phyloP scores from a whole-genome alignment of 2,113 vertebrate genomes.

The Bostrychus sinensis region DNA sequence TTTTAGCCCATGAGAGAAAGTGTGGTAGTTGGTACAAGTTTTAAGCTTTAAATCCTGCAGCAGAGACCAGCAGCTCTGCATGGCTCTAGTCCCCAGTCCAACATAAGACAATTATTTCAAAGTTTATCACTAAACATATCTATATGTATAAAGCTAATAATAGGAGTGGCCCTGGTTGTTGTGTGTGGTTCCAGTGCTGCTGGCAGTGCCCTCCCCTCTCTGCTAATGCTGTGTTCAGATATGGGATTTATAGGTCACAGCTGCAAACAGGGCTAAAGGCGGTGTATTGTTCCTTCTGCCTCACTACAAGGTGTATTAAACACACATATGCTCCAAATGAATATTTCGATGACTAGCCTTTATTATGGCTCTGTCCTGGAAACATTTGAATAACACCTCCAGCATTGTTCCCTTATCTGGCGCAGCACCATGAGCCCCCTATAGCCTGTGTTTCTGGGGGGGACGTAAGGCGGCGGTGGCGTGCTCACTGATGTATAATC shows the following conservation, averaged over 20 bases:
- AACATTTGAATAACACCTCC: conserved; percentile 77
- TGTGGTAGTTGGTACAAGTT: too few species aligned
- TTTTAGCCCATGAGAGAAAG: too few species aligned
- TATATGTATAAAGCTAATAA: neutral
- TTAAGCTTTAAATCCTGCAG: too few species aligned
- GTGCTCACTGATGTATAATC: conserved; percentile 76
- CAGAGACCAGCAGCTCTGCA: too few species aligned
- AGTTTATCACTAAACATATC: neutral
- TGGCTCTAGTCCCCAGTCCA: too few species aligned
- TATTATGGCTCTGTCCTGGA: conserved; percentile 70
- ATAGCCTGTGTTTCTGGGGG: conserved; percentile 16
- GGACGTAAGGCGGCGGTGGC: too few species aligned
- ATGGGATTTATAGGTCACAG: conserved; percentile 68
- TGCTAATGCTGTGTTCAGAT: conserved; percentile 48
- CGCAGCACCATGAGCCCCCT: conserved; percentile 47
- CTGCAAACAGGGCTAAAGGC: conserved; percentile 66
- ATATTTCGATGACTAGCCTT: conserved; percentile 71
- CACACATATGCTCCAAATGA: conserved; percentile 74
- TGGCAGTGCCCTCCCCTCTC: neutral
- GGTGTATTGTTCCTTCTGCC: conserved; percentile 54
- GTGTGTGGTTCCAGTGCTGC: neutral
- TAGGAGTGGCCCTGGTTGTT: neutral
- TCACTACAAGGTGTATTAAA: conserved; percentile 71
- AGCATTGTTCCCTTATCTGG: conserved; percentile 77
- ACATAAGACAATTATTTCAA: neutral